These are phyloP conservation scores for Takifugu bimaculatus DNA, from an alignment of 2,113 vertebrate species.

Conservation along the genomic window DNA sequence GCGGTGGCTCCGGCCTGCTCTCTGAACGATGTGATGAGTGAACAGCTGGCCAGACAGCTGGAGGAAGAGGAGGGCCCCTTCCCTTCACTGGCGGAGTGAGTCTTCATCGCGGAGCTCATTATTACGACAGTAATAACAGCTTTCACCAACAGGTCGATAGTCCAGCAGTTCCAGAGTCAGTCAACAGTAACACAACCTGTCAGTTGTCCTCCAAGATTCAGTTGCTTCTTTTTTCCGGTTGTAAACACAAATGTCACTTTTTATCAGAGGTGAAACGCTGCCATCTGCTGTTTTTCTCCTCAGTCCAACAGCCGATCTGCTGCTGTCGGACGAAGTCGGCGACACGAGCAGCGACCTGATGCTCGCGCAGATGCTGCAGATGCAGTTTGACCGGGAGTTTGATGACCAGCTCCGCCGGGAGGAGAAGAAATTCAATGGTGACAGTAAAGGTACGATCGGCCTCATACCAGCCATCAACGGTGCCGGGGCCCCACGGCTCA, in stretches of 20 bases:
- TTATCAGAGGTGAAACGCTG: too few species aligned
- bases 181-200: too few species aligned
- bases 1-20: conserved; percentile 78
- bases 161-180: too few species aligned
- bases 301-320: conserved; percentile 76
- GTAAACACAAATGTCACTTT: too few species aligned
- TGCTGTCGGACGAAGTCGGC: conserved; percentile 65
- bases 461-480: background rate
- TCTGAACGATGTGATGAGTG: conserved; percentile 94
- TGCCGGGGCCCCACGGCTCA: background rate
- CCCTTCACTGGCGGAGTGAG: conserved; percentile 74
- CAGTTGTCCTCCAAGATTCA: too few species aligned
- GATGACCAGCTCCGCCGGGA: conserved; percentile 91
- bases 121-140: too few species aligned
- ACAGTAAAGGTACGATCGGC: conserved; percentile 86
- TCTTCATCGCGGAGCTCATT: conserved; percentile 20
- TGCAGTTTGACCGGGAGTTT: conserved; percentile 95
- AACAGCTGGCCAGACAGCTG: conserved; percentile 89
- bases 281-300: background rate
- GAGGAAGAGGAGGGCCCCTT: conserved; percentile 81
- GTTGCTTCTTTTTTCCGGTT: too few species aligned
- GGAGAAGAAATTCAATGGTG: conserved; percentile 95
- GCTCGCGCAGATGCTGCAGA: conserved; percentile 96
- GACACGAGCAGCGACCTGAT: conserved; percentile 92
- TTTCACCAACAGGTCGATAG: too few species aligned